These are phyloP conservation scores for Phrynosoma blainvillii DNA, from an alignment of 2,113 vertebrate genomes.

Conservation along the genomic window DNA sequence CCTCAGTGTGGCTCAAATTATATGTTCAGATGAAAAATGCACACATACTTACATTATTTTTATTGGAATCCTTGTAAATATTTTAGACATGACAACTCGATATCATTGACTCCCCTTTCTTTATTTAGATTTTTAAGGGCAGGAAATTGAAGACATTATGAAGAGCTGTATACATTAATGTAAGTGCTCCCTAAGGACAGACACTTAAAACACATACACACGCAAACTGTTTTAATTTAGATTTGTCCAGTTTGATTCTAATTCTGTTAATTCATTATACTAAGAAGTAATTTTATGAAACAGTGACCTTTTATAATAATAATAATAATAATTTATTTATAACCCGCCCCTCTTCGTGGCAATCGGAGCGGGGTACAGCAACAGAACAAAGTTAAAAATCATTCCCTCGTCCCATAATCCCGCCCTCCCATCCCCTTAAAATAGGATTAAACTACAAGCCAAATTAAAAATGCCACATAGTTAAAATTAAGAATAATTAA, in stretches of 20 bases:
- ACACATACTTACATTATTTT: neutral
- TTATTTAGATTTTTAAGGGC: neutral
- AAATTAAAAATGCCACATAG: too few species aligned
- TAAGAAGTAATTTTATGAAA: neutral
- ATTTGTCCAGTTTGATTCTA: neutral
- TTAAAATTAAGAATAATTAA: too few species aligned
- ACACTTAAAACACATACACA: neutral
- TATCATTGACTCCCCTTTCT: neutral
- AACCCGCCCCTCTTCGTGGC: too few species aligned
- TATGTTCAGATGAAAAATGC: neutral
- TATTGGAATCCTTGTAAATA: neutral
- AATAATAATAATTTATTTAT: too few species aligned
- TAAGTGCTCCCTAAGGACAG: neutral
- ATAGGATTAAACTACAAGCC: too few species aligned
- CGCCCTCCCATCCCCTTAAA: too few species aligned
- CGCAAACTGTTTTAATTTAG: neutral
- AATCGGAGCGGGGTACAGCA: too few species aligned
- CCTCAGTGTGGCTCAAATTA: too few species aligned
- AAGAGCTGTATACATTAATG: neutral
- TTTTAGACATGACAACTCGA: neutral
- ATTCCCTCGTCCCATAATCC: too few species aligned
- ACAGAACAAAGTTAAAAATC: too few species aligned
- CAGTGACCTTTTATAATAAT: neutral
- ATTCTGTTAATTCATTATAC: neutral
- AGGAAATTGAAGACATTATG: neutral